Conservation (phyloP, 1,140 invertebrate genomes). For the Hestina assimilis region DNA sequence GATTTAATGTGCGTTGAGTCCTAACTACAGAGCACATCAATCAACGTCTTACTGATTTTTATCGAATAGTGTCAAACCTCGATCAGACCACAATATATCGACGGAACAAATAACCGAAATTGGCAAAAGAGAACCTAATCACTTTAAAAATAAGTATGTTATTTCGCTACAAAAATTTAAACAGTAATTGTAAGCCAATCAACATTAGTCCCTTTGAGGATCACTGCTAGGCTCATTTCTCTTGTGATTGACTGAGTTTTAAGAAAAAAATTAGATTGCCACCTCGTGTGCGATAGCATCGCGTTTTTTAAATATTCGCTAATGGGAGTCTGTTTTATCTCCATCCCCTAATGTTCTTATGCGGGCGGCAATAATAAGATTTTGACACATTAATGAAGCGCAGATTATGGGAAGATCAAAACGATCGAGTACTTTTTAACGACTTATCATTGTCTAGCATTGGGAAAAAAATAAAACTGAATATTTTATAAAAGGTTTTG, state of each 20-base stretch:
- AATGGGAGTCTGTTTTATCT: constrained; percentile 76
- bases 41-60: constrained; percentile 26
- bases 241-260: constrained; percentile 68
- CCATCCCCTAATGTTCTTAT: constrained; percentile 70
- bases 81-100: constrained; percentile 23
- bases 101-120: constrained; percentile 18
- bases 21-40: constrained; percentile 18
- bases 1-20: neutral
- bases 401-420: constrained; percentile 38
- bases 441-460: too few relatives aligned
- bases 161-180: neutral
- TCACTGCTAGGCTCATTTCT: constrained; percentile 67
- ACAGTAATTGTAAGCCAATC: constrained; percentile 47
- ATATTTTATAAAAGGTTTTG: too few relatives aligned
- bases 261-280: constrained; percentile 74
- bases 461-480: too few relatives aligned
- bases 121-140: constrained; percentile 13
- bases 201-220: constrained; percentile 62
- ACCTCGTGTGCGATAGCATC: constrained; percentile 68
- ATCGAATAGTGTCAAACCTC: constrained; percentile 24
- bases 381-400: constrained; percentile 71
- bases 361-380: constrained; percentile 72
- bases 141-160: constrained; percentile 10
- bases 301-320: constrained; percentile 63
- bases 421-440: constrained; percentile 1